phyloP scores from a whole-genome alignment of 92 coral and sea anemone genomes.

The Paramuricea clavata region DNA sequence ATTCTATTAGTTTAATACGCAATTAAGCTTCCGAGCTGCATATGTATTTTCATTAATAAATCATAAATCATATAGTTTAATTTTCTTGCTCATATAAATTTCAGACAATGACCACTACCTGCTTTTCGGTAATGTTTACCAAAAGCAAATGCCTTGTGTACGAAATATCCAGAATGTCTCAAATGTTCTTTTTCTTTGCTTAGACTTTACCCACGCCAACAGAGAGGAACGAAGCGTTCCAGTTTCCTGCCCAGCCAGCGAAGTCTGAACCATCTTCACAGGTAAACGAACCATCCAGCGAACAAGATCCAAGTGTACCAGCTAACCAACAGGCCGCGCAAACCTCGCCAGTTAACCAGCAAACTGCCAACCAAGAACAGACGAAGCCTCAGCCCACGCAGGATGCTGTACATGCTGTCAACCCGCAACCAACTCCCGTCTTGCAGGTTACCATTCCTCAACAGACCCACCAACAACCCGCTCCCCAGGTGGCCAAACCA shows the following conservation, averaged over 20 bases:
- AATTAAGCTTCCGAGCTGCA: too few species aligned
- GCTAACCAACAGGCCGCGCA: conserved; percentile 7
- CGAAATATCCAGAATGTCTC: neutral
- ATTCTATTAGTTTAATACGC: too few species aligned
- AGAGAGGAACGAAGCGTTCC: conserved; percentile 33
- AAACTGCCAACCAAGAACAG: neutral
- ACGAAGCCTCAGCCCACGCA: neutral
- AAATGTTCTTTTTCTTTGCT: neutral
- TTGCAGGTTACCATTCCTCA: neutral
- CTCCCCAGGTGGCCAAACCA: neutral
- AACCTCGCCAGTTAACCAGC: neutral
- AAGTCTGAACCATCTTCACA: neutral
- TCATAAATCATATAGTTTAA: too few species aligned
- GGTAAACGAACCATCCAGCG: neutral
- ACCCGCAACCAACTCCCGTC: neutral
- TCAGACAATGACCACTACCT: too few species aligned
- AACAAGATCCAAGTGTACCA: neutral
- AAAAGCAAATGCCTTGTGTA: neutral
- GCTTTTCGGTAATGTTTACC: neutral
- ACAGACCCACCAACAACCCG: neutral
- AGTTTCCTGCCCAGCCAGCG: conserved; percentile 27
- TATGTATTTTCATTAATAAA: too few species aligned
- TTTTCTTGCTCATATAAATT: too few species aligned
- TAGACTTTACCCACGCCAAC: conserved; percentile 36
- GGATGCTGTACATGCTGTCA: neutral